Evolutionary conservation across 2,797 vertebrate genomes (phyloP), one percentile per base, ranked within the genome.

Genomic region (Alcedo atthis): DNA sequence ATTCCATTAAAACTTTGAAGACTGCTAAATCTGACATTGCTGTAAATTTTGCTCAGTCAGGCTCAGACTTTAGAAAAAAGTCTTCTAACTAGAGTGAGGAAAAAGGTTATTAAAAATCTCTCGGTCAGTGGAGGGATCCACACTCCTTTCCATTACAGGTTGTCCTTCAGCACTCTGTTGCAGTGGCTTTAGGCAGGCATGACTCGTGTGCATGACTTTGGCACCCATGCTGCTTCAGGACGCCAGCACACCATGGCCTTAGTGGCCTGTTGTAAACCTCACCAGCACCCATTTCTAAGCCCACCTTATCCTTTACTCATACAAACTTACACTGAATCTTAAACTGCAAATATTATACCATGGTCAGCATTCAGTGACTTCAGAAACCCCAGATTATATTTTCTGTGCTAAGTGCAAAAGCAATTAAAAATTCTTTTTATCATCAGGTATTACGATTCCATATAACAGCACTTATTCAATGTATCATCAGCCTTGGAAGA

Each of bases 171-270:
- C 2, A 3, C 32, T 26, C 32, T 45, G 20, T 15, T 70, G 49
- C 5, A 6, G 46, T 57, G 71, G 68, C 64, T 94, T 85, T 78
- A 46, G 67, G 89, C 81, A 89, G 68, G 57, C 94, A 89, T 77
- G 81, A 68, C 74, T 85, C 70, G n/a, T 87, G 80, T 83, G 49
- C 82, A 15, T 35, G 79, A 24, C 32, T 61, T 5, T 59, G 83
- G 76, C 48, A 77, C 16, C 71, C 69, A 15, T 1, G 9, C 76
- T 86, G 70, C 74, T 79, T 68, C 78, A 63, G 62, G 70, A 84
- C 81, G 76, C 33, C 66, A 75, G 25, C 32, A 33, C 53, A 48
- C 67, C 84, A 62, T 59, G 74, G 49, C 74, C 63, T 94, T 40
- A 70, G 51, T 21, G 32, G 26, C 83, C 28, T n/a, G 43, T 69